phyloP scores from a whole-genome alignment of 2,113 vertebrate species.

The Syngnathus typhle region DNA sequence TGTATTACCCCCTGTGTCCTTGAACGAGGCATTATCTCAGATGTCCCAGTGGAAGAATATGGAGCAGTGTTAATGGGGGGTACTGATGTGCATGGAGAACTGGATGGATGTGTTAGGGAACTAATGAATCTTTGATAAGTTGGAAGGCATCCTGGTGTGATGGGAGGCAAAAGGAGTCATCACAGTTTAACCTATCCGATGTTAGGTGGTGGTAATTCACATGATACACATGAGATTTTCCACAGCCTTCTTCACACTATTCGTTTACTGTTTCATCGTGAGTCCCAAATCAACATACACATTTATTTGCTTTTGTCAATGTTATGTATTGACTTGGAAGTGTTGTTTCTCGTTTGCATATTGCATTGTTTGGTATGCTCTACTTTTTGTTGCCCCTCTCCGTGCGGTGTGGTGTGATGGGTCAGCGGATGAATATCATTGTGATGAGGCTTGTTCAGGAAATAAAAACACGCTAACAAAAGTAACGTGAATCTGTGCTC shows the following conservation, averaged over 20 bases:
- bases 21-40: constrained; percentile 59
- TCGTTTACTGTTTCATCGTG: too few relatives aligned
- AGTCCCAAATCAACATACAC: too few relatives aligned
- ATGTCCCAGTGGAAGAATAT: constrained; percentile 42
- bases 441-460: too few relatives aligned
- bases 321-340: too few relatives aligned
- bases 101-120: constrained; percentile 60
- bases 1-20: constrained; percentile 57
- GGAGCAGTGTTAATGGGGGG: constrained; percentile 52
- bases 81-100: constrained; percentile 40
- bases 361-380: too few relatives aligned
- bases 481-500: too few relatives aligned
- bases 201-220: constrained; percentile 33
- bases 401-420: too few relatives aligned
- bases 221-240: constrained; percentile 7
- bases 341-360: too few relatives aligned
- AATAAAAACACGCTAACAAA: too few relatives aligned
- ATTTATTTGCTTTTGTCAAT: too few relatives aligned
- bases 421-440: too few relatives aligned
- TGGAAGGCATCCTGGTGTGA: constrained; percentile 44
- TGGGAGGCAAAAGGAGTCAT: constrained; percentile 48
- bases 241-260: not conserved
- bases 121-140: constrained; percentile 68
- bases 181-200: constrained; percentile 43
- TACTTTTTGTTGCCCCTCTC: too few relatives aligned